phyloP scores from a whole-genome alignment of 2,888 invertebrate species.

The Urechis unicinctus region DNA sequence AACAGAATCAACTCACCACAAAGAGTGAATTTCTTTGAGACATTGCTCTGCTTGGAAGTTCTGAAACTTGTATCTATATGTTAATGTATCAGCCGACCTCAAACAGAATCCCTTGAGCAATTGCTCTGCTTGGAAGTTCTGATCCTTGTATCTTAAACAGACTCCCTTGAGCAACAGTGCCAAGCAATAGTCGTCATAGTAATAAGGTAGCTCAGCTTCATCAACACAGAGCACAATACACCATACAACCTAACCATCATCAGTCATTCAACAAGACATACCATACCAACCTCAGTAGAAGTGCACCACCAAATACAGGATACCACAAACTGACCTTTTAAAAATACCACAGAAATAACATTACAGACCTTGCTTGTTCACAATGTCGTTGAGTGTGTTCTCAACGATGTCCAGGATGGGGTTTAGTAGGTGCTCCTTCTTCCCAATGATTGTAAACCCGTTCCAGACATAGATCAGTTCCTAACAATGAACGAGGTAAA shows the following conservation, averaged over 20 bases:
- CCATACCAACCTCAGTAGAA: not conserved
- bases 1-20: too few relatives aligned
- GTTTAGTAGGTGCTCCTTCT: constrained; percentile 57
- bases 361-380: constrained; percentile 13
- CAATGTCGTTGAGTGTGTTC: constrained; percentile 44
- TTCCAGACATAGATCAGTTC: constrained; percentile 93
- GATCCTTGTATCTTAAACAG: constrained; percentile 71
- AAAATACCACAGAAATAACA: not conserved
- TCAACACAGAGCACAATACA: too few relatives aligned
- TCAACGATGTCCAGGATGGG: constrained; percentile 43
- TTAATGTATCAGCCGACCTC: constrained; percentile 45
- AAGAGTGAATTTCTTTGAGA: not conserved
- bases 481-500: constrained; percentile 27
- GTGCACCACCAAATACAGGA: not conserved
- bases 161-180: constrained; percentile 75
- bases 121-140: constrained; percentile 71
- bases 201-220: constrained; percentile 15
- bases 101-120: constrained; percentile 62
- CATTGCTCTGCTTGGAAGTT: constrained; percentile 65
- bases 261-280: too few relatives aligned
- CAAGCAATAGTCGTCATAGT: constrained; percentile 58
- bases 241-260: too few relatives aligned
- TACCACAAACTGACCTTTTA: not conserved
- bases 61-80: constrained; percentile 62
- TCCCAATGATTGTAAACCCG: constrained; percentile 74